Conservation (phyloP, 2,113 vertebrate genomes). For the Caloenas nicobarica region DNA sequence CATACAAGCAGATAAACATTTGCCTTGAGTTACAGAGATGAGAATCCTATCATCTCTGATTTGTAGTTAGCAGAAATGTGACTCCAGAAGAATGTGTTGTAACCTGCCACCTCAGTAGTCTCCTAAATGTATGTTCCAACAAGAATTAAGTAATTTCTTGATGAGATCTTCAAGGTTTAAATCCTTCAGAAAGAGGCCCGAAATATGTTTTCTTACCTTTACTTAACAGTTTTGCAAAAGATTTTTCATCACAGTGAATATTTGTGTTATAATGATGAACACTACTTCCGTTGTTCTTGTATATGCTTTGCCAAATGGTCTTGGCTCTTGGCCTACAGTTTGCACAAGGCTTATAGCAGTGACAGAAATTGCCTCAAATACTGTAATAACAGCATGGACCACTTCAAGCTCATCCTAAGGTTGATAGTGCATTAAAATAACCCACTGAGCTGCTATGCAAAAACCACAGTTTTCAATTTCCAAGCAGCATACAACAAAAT, state of each 20-base stretch:
- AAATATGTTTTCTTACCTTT: neutral
- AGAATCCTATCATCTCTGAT: neutral
- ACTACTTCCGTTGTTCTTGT: neutral
- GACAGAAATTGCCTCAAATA: neutral
- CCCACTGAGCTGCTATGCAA: neutral
- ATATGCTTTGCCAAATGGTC: neutral
- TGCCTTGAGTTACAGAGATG: neutral
- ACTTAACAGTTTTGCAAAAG: neutral
- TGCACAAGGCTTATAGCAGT: neutral
- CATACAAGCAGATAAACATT: neutral
- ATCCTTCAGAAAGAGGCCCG: neutral
- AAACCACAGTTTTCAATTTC: neutral
- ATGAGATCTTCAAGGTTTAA: neutral
- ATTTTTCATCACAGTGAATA: neutral
- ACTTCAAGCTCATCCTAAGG: neutral
- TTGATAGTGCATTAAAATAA: neutral
- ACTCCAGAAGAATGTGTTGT: neutral
- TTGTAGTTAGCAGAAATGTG: neutral
- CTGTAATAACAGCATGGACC: neutral
- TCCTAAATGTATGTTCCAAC: neutral
- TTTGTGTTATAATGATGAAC: neutral
- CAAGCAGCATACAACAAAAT: neutral
- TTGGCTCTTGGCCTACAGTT: neutral
- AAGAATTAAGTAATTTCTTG: neutral
- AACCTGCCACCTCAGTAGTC: neutral